Evolutionary conservation across 2,797 vertebrate species (phyloP), one percentile per base, ranked within the genome.

Genomic region (Poeciliopsis presidionis): DNA sequence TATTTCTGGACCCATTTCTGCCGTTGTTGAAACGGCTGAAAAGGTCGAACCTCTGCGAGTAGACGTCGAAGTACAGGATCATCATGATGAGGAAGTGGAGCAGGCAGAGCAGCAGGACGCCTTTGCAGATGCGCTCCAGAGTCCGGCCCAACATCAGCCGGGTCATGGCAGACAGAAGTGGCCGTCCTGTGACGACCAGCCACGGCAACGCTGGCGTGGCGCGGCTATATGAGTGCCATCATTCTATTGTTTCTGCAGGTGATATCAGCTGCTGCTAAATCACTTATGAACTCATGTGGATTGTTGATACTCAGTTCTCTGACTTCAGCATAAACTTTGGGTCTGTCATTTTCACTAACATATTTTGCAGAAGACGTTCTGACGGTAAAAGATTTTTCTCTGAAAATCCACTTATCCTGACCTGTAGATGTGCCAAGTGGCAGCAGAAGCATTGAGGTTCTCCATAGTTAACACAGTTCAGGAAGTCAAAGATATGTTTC

Each of bases 51-150:
- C 96, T 97, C 95, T 99, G 98, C 73, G 97, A 95, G 65, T 99
- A 99, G 90, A 99, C 97, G 0, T 99, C 98, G 0, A 99, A 98
- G 95, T 99, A 99, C 85, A 99, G 96, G 91, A 99, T 98, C 97
- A 98, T 98, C 92, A 99, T 98, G 91, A 99, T 98, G 81, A 99
- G 94, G 0, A 99, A 99, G 95, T 99, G 98, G 87, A 99, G 96
- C 90, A 99, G 94, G 96, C 98, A 99, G 82, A 99, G 97, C 91
- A 99, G 95, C 92, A 99, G 96, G 93, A 99, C 98, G 0, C 97
- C 98, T 95, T 99, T 99, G 94, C 98, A 99, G 95, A 99, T 97
- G 91, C 98, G 97, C 97, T 99, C 98, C 96, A 99, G 96, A 92
- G 98, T 99, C 87, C 98, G 96, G 90, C 98, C 98, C 95, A 99